Percentiles rank a stretch among this genome's conserved stretches.
These are phyloP conservation scores for Luscinia megarhynchos DNA, from an alignment of 2,797 vertebrate species.

Conservation along the genomic window DNA sequence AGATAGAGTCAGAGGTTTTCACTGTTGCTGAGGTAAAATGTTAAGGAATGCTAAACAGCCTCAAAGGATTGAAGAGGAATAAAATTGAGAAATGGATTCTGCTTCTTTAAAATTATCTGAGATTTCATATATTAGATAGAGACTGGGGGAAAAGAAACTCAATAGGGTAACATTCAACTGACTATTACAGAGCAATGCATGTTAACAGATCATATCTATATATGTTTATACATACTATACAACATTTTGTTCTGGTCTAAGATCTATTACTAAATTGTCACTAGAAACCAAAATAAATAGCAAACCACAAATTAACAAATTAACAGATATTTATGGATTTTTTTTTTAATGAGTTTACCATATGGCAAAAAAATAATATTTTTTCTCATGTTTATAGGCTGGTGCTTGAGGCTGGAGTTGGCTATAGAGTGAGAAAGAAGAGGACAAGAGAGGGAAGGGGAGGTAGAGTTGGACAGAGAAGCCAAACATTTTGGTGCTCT, in stretches of 20 bases:
- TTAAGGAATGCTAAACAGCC: neutral
- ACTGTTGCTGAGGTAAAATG: neutral
- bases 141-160: neutral
- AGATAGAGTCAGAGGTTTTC: neutral
- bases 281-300: neutral
- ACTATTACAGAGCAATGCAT: neutral
- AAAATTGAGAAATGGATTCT: neutral
- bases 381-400: neutral
- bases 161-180: neutral
- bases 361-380: neutral
- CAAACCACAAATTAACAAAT: neutral
- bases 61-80: neutral
- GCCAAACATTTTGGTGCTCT: neutral
- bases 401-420: neutral
- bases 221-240: accelerated
- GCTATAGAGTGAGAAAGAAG: neutral
- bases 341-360: neutral
- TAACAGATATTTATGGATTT: neutral
- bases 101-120: neutral
- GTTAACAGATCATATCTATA: neutral
- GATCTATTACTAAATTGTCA: neutral
- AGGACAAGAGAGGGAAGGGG: neutral
- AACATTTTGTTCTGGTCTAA: neutral
- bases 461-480: neutral
- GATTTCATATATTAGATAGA: neutral